phyloP scores from a whole-genome alignment of 2,113 vertebrate species.

The Telmatochromis brachygnathus region DNA sequence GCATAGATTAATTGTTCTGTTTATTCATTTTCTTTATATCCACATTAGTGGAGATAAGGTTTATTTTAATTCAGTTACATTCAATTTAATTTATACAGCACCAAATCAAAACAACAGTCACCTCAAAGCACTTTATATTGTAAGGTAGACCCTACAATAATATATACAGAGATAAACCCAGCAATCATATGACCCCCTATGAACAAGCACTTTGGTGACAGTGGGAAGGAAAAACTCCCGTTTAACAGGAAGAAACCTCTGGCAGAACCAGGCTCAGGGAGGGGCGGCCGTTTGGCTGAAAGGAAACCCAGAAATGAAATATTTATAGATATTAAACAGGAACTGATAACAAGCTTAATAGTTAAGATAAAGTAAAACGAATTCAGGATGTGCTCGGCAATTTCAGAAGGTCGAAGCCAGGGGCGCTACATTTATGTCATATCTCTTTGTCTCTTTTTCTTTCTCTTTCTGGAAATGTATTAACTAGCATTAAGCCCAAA shows the following conservation, averaged over 20 bases:
- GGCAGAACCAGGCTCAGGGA: fast-evolving
- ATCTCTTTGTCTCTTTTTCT: background rate
- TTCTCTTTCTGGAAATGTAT: background rate
- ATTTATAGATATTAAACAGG: background rate
- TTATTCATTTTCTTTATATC: background rate
- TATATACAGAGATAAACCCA: background rate
- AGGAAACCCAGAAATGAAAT: background rate
- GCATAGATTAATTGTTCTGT: background rate
- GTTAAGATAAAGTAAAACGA: fast-evolving
- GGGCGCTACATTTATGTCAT: background rate
- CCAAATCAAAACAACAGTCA: fast-evolving
- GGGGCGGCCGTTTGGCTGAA: fast-evolving
- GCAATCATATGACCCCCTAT: background rate
- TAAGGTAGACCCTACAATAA: background rate
- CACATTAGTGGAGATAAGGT: background rate
- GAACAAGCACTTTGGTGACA: background rate
- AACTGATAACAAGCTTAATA: background rate
- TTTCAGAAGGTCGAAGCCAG: fast-evolving
- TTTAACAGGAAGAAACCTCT: background rate
- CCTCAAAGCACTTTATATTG: background rate
- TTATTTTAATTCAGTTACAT: background rate
- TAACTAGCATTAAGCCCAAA: background rate
- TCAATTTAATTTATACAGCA: background rate
- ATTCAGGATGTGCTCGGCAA: fast-evolving
- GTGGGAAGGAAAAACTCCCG: background rate